A percentile compares a stretch with the other conserved stretches of the same genome.
Conservation (phyloP, 2,888 invertebrate species). For the Pyralis farinalis region DNA sequence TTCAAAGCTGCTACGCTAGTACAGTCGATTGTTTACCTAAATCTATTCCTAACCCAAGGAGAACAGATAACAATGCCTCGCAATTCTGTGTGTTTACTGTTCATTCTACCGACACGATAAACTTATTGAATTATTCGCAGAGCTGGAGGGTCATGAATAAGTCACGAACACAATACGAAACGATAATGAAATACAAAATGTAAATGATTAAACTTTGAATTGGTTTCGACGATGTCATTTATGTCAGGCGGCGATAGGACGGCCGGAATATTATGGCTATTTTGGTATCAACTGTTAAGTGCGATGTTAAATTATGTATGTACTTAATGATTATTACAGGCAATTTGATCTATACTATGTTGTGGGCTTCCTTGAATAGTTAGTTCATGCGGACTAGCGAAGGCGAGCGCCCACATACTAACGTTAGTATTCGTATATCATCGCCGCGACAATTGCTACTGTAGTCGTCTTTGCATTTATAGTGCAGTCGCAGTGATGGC, state of each 20-base stretch:
- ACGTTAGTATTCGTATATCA: no score
- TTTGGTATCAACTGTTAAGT: no score
- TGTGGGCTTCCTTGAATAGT: no score
- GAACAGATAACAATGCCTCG: conserved; percentile 4
- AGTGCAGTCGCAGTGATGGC: no score
- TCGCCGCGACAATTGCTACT: no score
- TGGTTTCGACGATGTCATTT: background rate
- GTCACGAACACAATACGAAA: conserved; percentile 4
- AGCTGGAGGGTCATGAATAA: conserved; percentile 2
- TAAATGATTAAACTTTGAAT: conserved; percentile 4
- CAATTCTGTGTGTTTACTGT: conserved; percentile 4
- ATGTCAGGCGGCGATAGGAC: background rate
- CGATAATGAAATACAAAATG: conserved; percentile 7
- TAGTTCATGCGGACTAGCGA: no score
- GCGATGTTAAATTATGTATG: no score
- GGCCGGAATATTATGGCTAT: no score
- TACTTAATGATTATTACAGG: no score
- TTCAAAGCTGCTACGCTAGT: background rate
- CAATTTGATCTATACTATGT: no score
- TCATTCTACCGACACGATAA: conserved; percentile 3
- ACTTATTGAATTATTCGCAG: conserved; percentile 8
- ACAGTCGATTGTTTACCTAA: conserved; percentile 5
- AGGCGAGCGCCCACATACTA: no score
- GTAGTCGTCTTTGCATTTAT: no score
- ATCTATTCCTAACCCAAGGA: conserved; percentile 2